Conservation (phyloP, 92 coral and sea anemone species). For the Porites lobata region DNA sequence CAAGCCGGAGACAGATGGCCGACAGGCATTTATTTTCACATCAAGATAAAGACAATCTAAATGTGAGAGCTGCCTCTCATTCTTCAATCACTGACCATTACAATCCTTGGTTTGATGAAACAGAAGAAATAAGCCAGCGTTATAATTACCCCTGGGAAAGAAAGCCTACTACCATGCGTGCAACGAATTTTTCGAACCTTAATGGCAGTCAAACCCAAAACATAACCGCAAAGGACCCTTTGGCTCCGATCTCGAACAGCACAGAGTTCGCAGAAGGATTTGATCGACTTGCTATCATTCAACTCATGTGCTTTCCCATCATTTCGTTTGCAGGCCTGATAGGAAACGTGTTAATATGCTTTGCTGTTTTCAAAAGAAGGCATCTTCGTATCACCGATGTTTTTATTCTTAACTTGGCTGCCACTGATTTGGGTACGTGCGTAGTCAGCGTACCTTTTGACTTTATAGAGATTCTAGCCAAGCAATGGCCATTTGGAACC, state of each 20-base stretch:
- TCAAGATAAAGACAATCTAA: conserved; percentile 31
- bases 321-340: conserved; percentile 81
- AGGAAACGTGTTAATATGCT: conserved; percentile 79
- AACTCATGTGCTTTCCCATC: conserved; percentile 80
- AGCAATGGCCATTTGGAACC: conserved; percentile 80
- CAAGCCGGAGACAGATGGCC: conserved; percentile 37
- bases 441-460: conserved; percentile 84
- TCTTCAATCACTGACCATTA: neutral
- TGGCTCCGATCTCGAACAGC: neutral
- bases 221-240: neutral
- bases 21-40: conserved; percentile 41
- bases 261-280: conserved; percentile 14
- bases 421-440: conserved; percentile 74
- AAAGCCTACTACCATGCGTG: neutral
- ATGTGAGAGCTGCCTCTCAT: conserved; percentile 21
- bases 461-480: conserved; percentile 72
- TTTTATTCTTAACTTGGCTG: conserved; percentile 82
- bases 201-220: neutral
- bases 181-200: neutral
- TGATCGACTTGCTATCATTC: conserved; percentile 56
- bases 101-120: neutral
- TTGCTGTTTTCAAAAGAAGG: conserved; percentile 78
- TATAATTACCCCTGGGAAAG: neutral
- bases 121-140: neutral
- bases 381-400: conserved; percentile 84